These are phyloP conservation scores for Neostethus bicornis DNA, from an alignment of 2,797 vertebrate species.

Conservation along the genomic window DNA sequence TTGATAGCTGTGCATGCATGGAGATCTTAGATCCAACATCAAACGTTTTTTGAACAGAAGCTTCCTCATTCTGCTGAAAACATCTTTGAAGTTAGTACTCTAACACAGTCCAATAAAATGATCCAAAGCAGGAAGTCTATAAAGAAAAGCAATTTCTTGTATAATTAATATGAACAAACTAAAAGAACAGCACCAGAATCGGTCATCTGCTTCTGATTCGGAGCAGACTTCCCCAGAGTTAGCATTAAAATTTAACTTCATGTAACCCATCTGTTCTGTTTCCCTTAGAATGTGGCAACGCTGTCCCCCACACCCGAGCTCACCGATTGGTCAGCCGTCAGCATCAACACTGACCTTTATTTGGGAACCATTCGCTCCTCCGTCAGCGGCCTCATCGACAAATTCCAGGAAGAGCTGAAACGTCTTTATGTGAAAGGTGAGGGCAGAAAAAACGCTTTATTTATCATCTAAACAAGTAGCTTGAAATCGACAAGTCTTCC, in stretches of 20 bases:
- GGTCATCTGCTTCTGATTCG: neutral
- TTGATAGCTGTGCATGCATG: constrained; percentile 21
- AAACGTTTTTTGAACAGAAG: constrained; percentile 41
- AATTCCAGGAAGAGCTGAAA: constrained; percentile 79
- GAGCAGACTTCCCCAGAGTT: neutral
- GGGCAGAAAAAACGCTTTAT: neutral
- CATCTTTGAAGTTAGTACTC: constrained; percentile 46
- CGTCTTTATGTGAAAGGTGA: constrained; percentile 78
- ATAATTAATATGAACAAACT: neutral
- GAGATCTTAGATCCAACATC: constrained; percentile 44
- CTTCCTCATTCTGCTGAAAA: constrained; percentile 28
- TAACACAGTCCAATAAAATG: constrained; percentile 1
- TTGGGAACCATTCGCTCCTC: constrained; percentile 77
- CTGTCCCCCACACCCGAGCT: constrained; percentile 64
- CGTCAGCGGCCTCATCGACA: constrained; percentile 71
- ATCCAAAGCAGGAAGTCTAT: neutral
- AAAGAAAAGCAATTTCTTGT: neutral
- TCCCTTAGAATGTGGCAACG: constrained; percentile 56
- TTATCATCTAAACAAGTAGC: too few species aligned
- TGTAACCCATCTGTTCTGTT: neutral
- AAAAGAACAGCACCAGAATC: neutral
- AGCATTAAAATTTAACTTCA: constrained; percentile 10
- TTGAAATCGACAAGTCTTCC: neutral
- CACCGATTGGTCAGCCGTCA: constrained; percentile 76
- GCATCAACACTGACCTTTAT: constrained; percentile 79